phyloP scores from a whole-genome alignment of 2,113 vertebrate genomes.

The Myiopsitta monachus region DNA sequence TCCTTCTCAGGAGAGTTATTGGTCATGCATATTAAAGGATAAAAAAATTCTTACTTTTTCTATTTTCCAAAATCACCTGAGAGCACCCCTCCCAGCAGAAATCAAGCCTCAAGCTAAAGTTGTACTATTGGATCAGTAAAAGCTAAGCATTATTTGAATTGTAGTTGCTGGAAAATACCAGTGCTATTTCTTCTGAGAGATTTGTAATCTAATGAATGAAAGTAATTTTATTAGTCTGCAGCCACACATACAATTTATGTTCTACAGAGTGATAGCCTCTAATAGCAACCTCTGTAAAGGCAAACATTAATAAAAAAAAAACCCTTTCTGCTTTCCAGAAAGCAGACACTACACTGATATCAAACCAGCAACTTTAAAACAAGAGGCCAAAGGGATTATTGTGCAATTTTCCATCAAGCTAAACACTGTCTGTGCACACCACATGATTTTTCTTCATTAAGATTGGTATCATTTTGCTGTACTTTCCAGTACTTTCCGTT shows the following conservation, averaged over 20 bases:
- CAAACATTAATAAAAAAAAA: neutral
- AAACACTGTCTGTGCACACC: neutral
- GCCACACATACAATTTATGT: neutral
- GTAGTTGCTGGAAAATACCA: neutral
- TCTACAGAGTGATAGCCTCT: neutral
- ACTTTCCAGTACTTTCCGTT: neutral
- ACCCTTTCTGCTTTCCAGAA: neutral
- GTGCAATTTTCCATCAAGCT: neutral
- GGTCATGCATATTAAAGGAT: neutral
- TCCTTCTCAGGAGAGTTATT: neutral
- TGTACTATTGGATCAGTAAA: neutral
- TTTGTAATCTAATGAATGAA: constrained; percentile 11
- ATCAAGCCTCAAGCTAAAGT: neutral
- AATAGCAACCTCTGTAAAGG: neutral
- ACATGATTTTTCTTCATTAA: neutral
- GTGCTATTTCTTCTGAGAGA: neutral
- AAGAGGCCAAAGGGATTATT: neutral
- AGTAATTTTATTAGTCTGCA: constrained; percentile 8
- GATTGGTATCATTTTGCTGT: neutral
- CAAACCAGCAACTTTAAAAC: neutral
- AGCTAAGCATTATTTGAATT: neutral
- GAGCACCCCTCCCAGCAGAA: neutral
- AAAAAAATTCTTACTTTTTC: neutral
- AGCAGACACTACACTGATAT: neutral
- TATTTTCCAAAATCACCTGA: neutral